Percentiles rank a stretch among this genome's conserved stretches.
Evolutionary conservation across 2,113 vertebrate species (phyloP).

Genomic region (Rallus limicola): DNA sequence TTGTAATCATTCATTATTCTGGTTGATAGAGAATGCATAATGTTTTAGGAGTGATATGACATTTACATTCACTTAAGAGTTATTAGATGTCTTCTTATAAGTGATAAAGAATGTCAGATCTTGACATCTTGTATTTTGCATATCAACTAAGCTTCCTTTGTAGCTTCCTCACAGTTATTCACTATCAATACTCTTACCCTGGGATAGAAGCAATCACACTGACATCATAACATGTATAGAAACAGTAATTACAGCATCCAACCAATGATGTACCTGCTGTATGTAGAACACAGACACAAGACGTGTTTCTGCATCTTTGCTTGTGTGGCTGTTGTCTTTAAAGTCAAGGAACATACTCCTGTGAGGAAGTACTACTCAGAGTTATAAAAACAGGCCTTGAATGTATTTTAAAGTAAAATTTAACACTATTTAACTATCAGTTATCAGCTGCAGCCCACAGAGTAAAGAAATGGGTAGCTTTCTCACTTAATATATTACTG

Average conservation of each 20-base stretch:
- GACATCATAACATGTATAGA: background rate
- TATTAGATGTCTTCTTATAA: slow-evolving; percentile 49
- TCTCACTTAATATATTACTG: background rate
- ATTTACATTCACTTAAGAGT: slow-evolving; percentile 57
- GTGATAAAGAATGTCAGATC: slow-evolving; percentile 33
- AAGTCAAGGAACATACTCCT: background rate
- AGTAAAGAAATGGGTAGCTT: background rate
- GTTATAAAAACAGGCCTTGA: background rate
- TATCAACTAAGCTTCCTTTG: background rate
- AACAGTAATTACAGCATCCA: background rate
- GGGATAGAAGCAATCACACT: background rate
- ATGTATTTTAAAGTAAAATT: slow-evolving; percentile 1
- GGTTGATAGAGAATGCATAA: slow-evolving; percentile 15
- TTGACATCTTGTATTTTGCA: slow-evolving; percentile 51
- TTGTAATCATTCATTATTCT: slow-evolving; percentile 61
- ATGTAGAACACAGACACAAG: background rate
- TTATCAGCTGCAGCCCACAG: background rate
- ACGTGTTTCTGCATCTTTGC: background rate
- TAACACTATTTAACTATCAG: background rate
- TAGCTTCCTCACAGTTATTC: background rate
- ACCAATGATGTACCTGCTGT: background rate
- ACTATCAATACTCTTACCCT: background rate
- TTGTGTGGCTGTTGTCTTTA: rapidly evolving
- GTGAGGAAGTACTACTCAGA: background rate
- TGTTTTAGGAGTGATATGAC: slow-evolving; percentile 50